phyloP scores from a whole-genome alignment of 2,888 invertebrate species.

The Mesochorus sp. region DNA sequence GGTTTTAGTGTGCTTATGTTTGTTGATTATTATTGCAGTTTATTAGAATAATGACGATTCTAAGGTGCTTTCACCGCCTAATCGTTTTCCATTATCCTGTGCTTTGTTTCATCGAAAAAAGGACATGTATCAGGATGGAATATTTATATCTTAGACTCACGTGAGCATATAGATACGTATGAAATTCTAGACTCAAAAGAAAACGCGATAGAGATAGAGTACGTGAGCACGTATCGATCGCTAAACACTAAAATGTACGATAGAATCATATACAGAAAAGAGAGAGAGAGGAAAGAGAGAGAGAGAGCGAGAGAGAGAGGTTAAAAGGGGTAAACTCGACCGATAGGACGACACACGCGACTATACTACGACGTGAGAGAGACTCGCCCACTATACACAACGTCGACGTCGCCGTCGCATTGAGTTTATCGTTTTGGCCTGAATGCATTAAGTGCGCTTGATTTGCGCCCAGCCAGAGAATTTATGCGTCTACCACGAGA shows the following conservation, averaged over 20 bases:
- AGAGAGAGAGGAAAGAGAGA: not conserved
- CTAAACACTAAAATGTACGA: not conserved
- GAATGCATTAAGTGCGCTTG: slow-evolving; percentile 72
- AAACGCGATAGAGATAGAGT: slow-evolving; percentile 19
- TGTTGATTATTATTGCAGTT: too few relatives aligned
- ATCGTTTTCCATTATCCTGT: not conserved
- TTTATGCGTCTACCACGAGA: slow-evolving; percentile 68
- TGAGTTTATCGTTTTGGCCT: slow-evolving; percentile 73
- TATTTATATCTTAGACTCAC: not conserved
- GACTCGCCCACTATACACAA: slow-evolving; percentile 2
- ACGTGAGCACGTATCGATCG: slow-evolving; percentile 35
- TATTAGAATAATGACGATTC: too few relatives aligned
- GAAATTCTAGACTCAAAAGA: not conserved
- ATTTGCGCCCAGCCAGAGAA: slow-evolving; percentile 69
- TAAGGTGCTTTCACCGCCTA: too few relatives aligned
- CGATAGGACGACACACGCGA: slow-evolving; percentile 35
- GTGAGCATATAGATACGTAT: slow-evolving; percentile 14
- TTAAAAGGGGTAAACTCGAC: slow-evolving; percentile 17
- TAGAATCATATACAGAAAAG: slow-evolving; percentile 2
- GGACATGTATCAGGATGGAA: not conserved
- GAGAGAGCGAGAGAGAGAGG: not conserved
- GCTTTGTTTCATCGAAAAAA: slow-evolving; percentile 20
- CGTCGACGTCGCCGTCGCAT: slow-evolving; percentile 51
- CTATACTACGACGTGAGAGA: slow-evolving; percentile 12
- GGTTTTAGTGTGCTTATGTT: too few relatives aligned